Percentiles rank a stretch among this genome's conserved stretches.
Evolutionary conservation across 2,888 invertebrate genomes (phyloP).

Genomic region (Alitta virens): DNA sequence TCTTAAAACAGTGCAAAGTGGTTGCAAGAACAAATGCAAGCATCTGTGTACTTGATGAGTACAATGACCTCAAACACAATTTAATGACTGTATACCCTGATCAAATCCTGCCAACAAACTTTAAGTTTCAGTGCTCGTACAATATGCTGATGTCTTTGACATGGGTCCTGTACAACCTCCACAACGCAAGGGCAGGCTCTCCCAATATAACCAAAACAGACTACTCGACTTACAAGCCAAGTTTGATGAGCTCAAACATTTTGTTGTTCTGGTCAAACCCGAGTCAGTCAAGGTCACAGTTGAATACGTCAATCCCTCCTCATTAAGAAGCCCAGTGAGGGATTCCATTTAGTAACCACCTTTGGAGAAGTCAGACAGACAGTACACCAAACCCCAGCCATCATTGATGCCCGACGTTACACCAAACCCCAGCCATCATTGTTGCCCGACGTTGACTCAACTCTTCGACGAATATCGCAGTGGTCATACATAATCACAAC

Average conservation of each 20-base stretch:
- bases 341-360: background rate
- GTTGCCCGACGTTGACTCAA: no score
- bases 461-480: no score
- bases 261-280: background rate
- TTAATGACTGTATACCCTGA: no score
- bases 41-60: no score
- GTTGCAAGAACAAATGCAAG: no score
- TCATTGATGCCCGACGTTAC: constrained; percentile 9
- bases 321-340: background rate
- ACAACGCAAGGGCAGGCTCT: background rate
- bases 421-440: no score
- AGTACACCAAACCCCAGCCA: constrained; percentile 10
- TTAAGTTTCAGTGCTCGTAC: no score
- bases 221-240: background rate
- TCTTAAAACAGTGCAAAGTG: no score
- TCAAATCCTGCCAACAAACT: no score
- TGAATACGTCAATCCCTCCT: constrained; percentile 3
- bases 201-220: background rate
- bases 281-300: background rate
- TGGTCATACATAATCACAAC: no score
- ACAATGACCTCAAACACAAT: no score
- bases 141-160: no score
- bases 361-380: constrained; percentile 9
- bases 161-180: background rate
- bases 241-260: background rate